These are phyloP conservation scores for Cepaea nemoralis DNA, from an alignment of 1,140 invertebrate species.

Conservation along the genomic window DNA sequence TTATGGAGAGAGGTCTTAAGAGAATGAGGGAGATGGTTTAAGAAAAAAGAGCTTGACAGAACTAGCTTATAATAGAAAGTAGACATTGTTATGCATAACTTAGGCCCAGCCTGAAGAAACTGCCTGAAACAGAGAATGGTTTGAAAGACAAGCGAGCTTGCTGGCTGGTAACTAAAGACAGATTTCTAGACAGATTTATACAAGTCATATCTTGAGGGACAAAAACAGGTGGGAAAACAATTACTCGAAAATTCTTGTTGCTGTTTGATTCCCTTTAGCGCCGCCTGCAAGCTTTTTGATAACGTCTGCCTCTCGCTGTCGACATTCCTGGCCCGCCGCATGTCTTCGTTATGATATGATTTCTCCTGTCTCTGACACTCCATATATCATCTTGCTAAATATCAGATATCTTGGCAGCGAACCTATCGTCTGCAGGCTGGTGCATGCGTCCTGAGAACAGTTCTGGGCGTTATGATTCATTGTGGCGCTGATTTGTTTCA, in stretches of 20 bases:
- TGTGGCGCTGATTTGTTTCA: constrained; percentile 26
- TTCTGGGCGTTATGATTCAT: constrained; percentile 1
- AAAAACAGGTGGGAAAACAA: constrained; percentile 25
- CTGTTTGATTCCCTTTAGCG: neutral
- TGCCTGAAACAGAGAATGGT: too few species aligned
- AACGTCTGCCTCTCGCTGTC: neutral
- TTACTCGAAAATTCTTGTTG: constrained; percentile 1
- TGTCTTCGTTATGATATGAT: constrained; percentile 19
- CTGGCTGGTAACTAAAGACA: neutral
- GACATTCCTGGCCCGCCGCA: constrained; percentile 8
- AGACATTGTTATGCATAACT: too few species aligned
- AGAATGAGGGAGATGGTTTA: too few species aligned
- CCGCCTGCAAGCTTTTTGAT: neutral
- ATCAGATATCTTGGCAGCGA: neutral
- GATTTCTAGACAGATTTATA: neutral
- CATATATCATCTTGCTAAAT: constrained; percentile 25
- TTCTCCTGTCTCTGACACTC: constrained; percentile 1
- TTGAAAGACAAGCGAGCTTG: neutral
- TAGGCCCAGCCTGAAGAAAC: too few species aligned
- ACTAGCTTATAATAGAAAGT: too few species aligned
- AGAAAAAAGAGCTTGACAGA: too few species aligned
- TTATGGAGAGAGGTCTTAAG: neutral
- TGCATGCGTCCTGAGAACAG: neutral
- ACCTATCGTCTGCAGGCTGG: neutral
- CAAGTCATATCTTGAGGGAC: constrained; percentile 14